Evolutionary conservation across 2,113 vertebrate species (phyloP).

Genomic region (Toxotes chatareus): DNA sequence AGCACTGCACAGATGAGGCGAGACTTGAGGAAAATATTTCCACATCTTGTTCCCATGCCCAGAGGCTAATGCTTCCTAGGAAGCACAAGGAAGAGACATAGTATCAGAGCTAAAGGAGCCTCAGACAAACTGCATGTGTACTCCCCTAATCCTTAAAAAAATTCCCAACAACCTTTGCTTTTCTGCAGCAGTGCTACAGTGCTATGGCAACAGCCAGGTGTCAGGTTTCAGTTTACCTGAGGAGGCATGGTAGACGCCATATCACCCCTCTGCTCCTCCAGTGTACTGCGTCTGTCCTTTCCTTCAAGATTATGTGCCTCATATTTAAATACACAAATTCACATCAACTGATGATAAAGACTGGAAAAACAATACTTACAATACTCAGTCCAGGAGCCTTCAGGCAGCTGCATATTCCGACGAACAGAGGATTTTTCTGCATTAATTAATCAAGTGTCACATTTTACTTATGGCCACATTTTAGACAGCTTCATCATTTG

Average conservation of each 20-base stretch:
- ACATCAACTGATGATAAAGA: not conserved
- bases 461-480: not conserved
- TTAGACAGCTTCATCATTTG: not conserved
- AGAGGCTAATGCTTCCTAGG: not conserved
- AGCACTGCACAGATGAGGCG: not conserved
- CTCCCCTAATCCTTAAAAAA: conserved; percentile 13
- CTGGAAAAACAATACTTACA: too few species aligned
- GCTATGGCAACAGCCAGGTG: conserved; percentile 75
- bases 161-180: conserved; percentile 69
- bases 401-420: not conserved
- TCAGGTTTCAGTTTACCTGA: conserved; percentile 73
- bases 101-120: not conserved
- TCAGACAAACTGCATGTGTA: conserved; percentile 10
- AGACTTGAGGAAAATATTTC: not conserved
- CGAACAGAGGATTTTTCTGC: not conserved
- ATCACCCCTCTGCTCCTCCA: conserved; percentile 38
- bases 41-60: not conserved
- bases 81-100: not conserved
- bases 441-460: not conserved
- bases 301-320: not conserved
- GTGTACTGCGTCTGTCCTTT: conserved; percentile 2
- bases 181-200: conserved; percentile 55
- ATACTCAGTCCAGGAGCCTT: not conserved
- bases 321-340: not conserved
- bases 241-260: conserved; percentile 22